A percentile compares a stretch with the other conserved stretches of the same genome.
phyloP scores from a whole-genome alignment of 2,888 invertebrate species.

The Hecatera dysodea region DNA sequence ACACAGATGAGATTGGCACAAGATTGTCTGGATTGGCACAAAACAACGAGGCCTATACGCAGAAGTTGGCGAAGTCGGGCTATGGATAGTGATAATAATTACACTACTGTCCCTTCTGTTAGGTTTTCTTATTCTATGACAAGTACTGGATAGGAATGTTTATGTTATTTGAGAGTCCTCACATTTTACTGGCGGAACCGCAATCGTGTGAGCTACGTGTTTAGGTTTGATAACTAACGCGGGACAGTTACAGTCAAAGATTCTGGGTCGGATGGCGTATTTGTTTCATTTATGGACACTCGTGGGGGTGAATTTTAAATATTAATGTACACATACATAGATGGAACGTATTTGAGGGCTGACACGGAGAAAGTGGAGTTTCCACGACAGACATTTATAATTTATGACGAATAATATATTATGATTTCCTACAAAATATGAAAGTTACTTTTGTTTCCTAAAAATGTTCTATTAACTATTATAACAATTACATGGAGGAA shows the following conservation, averaged over 20 bases:
- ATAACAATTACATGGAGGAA: too few relatives aligned
- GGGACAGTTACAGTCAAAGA: constrained; percentile 14
- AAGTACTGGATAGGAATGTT: constrained; percentile 14
- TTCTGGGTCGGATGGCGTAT: constrained; percentile 13
- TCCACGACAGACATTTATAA: too few relatives aligned
- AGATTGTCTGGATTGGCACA: too few relatives aligned
- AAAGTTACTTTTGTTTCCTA: too few relatives aligned
- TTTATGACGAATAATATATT: too few relatives aligned
- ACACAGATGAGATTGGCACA: too few relatives aligned
- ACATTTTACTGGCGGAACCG: constrained; percentile 28
- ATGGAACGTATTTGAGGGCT: background rate
- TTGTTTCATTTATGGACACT: constrained; percentile 22
- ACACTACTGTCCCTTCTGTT: background rate
- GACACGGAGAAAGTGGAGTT: background rate
- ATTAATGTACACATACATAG: background rate
- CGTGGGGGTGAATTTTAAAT: constrained; percentile 13
- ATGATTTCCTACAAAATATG: too few relatives aligned
- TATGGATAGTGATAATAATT: background rate
- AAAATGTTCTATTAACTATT: too few relatives aligned
- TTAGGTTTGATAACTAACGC: constrained; percentile 19
- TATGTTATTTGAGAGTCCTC: constrained; percentile 34
- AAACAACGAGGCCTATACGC: too few relatives aligned
- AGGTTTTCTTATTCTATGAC: constrained; percentile 5
- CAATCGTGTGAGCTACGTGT: constrained; percentile 33
- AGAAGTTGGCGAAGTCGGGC: too few relatives aligned